Evolutionary conservation across 1,140 invertebrate species (phyloP), one percentile per base, ranked within the genome.

Genomic region (Hypothenemus hampei): DNA sequence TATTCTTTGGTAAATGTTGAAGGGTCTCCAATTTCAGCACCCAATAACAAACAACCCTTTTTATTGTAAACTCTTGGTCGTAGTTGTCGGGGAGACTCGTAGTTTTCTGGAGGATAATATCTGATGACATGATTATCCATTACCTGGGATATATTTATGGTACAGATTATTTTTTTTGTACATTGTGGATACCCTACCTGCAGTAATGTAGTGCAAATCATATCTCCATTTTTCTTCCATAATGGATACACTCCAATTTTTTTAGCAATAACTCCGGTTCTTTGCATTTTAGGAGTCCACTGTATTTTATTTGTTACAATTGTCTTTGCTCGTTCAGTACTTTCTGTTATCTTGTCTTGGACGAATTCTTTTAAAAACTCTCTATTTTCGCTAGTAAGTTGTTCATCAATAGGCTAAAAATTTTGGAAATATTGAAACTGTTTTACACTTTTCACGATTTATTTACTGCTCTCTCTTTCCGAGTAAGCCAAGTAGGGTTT

Each of bases 41-140:
- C 96, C 26, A 98, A 82, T 44, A 97, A 66, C 3, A 95, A 61
- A 65, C 84, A 84, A 5, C 89, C 93, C 68, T 79, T 52, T 68
- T 70, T 71, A 73, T 61, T 72, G 59, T 63, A 65, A 70, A 60
- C 54, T 47, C 57, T 61, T 23, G 65, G 60, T 50, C 68, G 68
- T 20, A 67, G 70, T 66, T 73, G 73, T 62, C 78, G 75, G 0
- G 68, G 69, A n/a, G 83, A 78, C 13, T 77, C 66, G 69, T 81
- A 89, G 65, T 88, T 76, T 69, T 91, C 88, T 10, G 94, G 91
- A 13, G 91, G 81, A 54, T 84, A 86, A 72, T 96, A 97, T 66
- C 86, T 88, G 37, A 98, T 83, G 3, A 98, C 92, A 79, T 98
- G 94, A 75, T 98, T 98, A 69, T 98, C 96, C 19, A 90, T 74